These are phyloP conservation scores for Characodon lateralis DNA, from an alignment of 2,797 vertebrate species.

Conservation along the genomic window DNA sequence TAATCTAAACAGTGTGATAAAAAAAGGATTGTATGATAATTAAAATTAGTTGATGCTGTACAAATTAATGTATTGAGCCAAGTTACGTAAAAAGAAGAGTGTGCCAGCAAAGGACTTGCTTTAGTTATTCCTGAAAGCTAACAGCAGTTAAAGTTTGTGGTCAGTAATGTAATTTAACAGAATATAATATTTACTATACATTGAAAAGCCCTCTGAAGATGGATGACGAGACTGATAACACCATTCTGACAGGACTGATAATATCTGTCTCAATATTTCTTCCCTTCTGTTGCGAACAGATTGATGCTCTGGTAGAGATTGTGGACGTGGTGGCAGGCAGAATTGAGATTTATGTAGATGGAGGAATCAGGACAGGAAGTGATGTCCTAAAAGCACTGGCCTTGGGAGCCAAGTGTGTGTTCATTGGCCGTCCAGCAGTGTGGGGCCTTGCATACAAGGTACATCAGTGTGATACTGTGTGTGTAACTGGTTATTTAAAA, in stretches of 20 bases:
- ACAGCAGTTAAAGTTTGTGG: neutral
- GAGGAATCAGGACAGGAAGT: slow-evolving; percentile 91
- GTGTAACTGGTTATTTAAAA: neutral
- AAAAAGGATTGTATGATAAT: no score
- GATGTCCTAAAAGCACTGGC: slow-evolving; percentile 93
- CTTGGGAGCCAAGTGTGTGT: slow-evolving; percentile 92
- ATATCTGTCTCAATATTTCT: neutral
- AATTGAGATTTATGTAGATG: slow-evolving; percentile 92
- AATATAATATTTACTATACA: neutral
- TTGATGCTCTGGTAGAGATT: slow-evolving; percentile 91
- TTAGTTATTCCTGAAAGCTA: neutral
- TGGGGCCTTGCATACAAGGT: slow-evolving; percentile 97
- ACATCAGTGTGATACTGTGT: slow-evolving; percentile 4
- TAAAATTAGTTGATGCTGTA: neutral
- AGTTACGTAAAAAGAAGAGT: neutral
- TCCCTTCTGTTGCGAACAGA: slow-evolving; percentile 74
- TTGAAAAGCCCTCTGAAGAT: neutral
- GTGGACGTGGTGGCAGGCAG: slow-evolving; percentile 88
- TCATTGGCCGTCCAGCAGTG: slow-evolving; percentile 91
- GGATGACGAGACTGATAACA: neutral
- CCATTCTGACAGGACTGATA: neutral
- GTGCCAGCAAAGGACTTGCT: neutral
- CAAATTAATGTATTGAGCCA: neutral
- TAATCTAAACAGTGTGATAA: no score
- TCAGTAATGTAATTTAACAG: neutral